phyloP scores from a whole-genome alignment of 2,797 vertebrate species.

The Pteronotus mesoamericanus region DNA sequence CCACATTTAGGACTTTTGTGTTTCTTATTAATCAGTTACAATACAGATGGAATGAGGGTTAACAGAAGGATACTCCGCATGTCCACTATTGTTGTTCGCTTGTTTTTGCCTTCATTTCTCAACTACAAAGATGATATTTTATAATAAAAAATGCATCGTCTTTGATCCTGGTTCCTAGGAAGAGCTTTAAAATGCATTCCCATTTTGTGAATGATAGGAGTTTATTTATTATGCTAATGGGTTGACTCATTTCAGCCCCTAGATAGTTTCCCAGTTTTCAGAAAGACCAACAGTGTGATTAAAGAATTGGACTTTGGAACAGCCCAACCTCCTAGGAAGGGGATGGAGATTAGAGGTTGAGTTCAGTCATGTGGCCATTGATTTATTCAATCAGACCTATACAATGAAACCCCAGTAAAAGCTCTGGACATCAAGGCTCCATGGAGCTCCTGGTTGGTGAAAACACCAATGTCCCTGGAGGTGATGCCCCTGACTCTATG shows the following conservation, averaged over 20 bases:
- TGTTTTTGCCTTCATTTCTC: not conserved
- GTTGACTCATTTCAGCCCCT: not conserved
- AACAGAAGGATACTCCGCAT: not conserved
- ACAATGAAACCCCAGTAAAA: not conserved
- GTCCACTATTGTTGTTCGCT: not conserved
- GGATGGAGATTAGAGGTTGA: not conserved
- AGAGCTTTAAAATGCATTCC: not conserved
- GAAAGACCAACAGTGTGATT: not conserved
- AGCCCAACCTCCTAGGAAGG: not conserved
- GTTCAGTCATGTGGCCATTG: not conserved
- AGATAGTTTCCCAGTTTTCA: not conserved
- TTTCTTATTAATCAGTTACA: not conserved
- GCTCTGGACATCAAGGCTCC: not conserved
- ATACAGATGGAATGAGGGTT: not conserved
- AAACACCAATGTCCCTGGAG: not conserved
- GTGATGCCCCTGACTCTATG: fast-evolving
- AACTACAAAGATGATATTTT: not conserved
- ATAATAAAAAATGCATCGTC: not conserved
- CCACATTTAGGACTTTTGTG: not conserved
- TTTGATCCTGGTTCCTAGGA: not conserved
- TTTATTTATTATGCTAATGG: not conserved
- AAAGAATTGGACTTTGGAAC: not conserved
- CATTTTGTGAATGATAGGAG: not conserved
- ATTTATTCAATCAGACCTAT: not conserved
- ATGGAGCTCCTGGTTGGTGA: not conserved